Evolutionary conservation across 1,140 invertebrate genomes (phyloP).

Genomic region (Leucophenga varia): DNA sequence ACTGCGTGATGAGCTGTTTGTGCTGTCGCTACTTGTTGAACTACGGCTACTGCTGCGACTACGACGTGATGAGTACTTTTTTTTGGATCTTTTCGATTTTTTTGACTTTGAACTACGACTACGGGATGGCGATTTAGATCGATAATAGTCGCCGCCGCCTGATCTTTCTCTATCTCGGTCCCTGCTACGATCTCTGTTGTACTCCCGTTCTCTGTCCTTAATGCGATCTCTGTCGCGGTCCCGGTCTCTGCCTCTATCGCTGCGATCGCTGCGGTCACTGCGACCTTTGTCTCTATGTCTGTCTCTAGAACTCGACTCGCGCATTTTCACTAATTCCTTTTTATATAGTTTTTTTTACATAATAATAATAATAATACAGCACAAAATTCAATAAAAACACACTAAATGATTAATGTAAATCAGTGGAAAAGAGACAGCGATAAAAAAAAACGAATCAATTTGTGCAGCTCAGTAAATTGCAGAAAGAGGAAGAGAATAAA

Average conservation of each 20-base stretch:
- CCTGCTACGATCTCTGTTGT: neutral
- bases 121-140: slow-evolving; percentile 36
- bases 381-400: slow-evolving; percentile 16
- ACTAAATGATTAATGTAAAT: slow-evolving; percentile 16
- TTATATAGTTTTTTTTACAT: neutral
- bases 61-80: slow-evolving; percentile 36
- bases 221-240: slow-evolving; percentile 26
- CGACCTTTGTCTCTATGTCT: slow-evolving; percentile 19
- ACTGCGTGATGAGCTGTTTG: slow-evolving; percentile 29
- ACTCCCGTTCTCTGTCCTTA: slow-evolving; percentile 14
- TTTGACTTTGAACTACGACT: slow-evolving; percentile 33
- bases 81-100: slow-evolving; percentile 47
- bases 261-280: too few relatives aligned
- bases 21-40: slow-evolving; percentile 33
- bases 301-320: slow-evolving; percentile 12
- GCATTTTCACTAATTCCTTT: slow-evolving; percentile 15
- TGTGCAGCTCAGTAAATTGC: too few relatives aligned
- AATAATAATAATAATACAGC: slow-evolving; percentile 20
- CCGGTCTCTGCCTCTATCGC: slow-evolving; percentile 29
- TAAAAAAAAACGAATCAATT: too few relatives aligned
- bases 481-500: too few relatives aligned
- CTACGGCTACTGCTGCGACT: slow-evolving; percentile 43
- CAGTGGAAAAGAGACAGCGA: too few relatives aligned
- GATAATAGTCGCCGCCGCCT: slow-evolving; percentile 28
- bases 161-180: too few relatives aligned